Evolutionary conservation across 2,797 vertebrate genomes (phyloP).

Genomic region (Gallirallus australis): DNA sequence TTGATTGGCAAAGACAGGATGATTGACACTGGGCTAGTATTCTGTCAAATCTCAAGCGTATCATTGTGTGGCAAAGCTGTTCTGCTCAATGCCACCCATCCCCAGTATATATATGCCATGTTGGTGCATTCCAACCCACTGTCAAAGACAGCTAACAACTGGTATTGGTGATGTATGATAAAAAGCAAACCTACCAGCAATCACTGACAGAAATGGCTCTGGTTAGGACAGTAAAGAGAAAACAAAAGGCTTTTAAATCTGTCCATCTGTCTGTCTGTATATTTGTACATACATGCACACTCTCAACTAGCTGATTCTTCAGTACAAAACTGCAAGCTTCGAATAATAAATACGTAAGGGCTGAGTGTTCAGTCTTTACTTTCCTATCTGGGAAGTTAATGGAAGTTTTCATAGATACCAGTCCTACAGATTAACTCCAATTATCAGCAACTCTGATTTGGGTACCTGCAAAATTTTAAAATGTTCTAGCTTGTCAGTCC

Average conservation of each 20-base stretch:
- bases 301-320: not conserved
- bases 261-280: not conserved
- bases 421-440: not conserved
- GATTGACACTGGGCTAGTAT: slow-evolving; percentile 30
- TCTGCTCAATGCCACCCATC: slow-evolving; percentile 24
- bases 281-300: not conserved
- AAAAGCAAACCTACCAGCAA: not conserved
- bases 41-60: slow-evolving; percentile 55
- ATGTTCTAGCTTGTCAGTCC: not conserved
- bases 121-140: not conserved
- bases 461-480: slow-evolving; percentile 27
- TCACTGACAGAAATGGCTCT: not conserved
- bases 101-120: not conserved
- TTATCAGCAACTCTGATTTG: slow-evolving; percentile 9
- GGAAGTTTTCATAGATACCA: not conserved
- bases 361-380: not conserved
- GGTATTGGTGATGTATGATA: fast-evolving
- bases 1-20: slow-evolving; percentile 71
- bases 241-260: not conserved
- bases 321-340: not conserved
- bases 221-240: not conserved
- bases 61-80: not conserved
- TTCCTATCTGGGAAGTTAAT: not conserved
- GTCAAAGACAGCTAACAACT: not conserved
- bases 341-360: not conserved